Evolutionary conservation across 2,797 vertebrate species (phyloP), one percentile per base, ranked within the genome.

Genomic region (Mus caroli): DNA sequence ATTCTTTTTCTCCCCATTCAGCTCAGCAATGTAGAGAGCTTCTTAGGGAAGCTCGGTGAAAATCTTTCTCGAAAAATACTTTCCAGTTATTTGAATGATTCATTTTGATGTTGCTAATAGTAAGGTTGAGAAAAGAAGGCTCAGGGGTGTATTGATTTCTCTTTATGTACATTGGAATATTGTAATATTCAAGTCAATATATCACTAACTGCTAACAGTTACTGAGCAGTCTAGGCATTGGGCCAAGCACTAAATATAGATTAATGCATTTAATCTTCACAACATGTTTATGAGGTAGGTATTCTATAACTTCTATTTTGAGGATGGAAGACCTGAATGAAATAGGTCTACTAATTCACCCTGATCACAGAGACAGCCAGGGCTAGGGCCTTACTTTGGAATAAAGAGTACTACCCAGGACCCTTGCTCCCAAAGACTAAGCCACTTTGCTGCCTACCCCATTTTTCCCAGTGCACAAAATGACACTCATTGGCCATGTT

Each of bases 81-180:
- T 78, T 9, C 52, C 28, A 10, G 54, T 94, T 94, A 69, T 88
- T 94, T 62, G 77, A 92, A 73, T 78, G n/a, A 92, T 83, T 50
- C 4, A 2, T 78, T 80, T 78, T 50, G 79, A 28, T 73, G 92
- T 82, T 94, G 58, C n/a, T 60, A 43, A 75, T 69, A 88, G n/a
- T 31, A 46, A 96, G 79, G 31, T 22, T 73, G 69, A 56, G 46
- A 40, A 82, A 86, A 40, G 34, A 94, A 24, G 22, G 9, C 11
- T 31, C 12, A 28, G 7, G 28, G 37, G 13, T 67, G 26, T 69
- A 34, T 6, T 82, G 73, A 37, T 79, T 92, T 88, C 73, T 8
- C 4, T 19, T 34, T 60, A 4, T 92, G 34, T 54, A 11, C 12
- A 80, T 58, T 82, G 73, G 43, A 54, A 80, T 94, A 77, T 28